These are phyloP conservation scores for Colostygia pectinataria DNA, from an alignment of 2,888 invertebrate genomes.

Conservation along the genomic window DNA sequence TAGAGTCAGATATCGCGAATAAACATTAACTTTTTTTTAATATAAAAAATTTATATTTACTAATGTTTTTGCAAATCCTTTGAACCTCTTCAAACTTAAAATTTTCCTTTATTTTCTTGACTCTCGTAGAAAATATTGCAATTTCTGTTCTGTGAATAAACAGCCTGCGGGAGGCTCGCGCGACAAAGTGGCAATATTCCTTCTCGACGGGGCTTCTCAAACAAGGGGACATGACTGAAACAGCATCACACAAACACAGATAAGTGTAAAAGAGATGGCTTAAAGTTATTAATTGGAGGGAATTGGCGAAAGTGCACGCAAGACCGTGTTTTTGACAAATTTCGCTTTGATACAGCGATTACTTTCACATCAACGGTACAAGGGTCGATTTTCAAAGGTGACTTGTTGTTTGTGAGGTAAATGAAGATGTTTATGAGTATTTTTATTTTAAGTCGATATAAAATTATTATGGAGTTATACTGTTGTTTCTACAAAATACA, in stretches of 20 bases:
- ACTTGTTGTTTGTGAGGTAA: conserved; percentile 45
- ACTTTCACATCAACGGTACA: conserved; percentile 75
- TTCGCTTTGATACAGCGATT: conserved; percentile 81
- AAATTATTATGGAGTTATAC: no score
- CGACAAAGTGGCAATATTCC: conserved; percentile 83
- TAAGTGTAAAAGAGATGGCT: conserved; percentile 47
- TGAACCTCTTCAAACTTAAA: conserved; percentile 52
- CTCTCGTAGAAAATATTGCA: conserved; percentile 70
- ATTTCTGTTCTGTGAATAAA: conserved; percentile 67
- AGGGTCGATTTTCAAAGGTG: conserved; percentile 58
- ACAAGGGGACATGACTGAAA: conserved; percentile 72
- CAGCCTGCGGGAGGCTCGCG: conserved; percentile 71
- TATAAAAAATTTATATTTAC: no score
- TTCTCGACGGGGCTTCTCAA: conserved; percentile 80
- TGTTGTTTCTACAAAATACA: no score
- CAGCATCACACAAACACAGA: conserved; percentile 33
- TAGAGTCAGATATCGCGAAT: no score
- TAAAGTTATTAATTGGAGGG: conserved; percentile 79
- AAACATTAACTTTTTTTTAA: no score
- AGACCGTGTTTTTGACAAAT: conserved; percentile 82
- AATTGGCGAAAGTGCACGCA: conserved; percentile 79
- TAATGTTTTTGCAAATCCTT: conserved; percentile 19
- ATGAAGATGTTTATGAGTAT: conserved; percentile 37
- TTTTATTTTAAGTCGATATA: conserved; percentile 22
- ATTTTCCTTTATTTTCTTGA: conserved; percentile 61